phyloP scores from a whole-genome alignment of 2,113 vertebrate genomes.

The Columba livia region DNA sequence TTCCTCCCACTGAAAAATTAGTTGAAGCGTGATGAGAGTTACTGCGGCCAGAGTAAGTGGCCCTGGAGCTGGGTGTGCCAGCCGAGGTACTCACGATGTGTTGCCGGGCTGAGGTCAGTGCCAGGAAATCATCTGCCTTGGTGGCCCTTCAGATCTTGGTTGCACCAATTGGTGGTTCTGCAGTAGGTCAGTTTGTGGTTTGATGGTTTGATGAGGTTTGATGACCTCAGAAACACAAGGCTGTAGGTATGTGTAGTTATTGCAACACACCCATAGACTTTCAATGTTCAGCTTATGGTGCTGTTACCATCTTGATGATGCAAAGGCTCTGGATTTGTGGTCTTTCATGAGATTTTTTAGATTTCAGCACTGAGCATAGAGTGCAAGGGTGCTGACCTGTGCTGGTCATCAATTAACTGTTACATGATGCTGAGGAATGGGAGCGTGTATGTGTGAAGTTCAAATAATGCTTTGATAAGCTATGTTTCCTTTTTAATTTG shows the following conservation, averaged over 20 bases:
- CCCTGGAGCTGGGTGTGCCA: neutral
- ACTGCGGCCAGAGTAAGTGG: neutral
- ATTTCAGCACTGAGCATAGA: neutral
- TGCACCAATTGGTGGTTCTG: neutral
- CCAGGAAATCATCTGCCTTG: neutral
- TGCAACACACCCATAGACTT: neutral
- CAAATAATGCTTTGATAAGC: neutral
- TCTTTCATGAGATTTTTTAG: neutral
- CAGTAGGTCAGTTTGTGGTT: neutral
- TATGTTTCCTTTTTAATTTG: neutral
- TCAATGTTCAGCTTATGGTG: neutral
- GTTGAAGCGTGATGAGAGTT: neutral
- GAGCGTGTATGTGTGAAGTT: neutral
- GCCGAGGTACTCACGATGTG: neutral
- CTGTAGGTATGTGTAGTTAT: neutral
- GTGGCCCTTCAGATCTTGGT: neutral
- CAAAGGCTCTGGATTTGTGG: neutral
- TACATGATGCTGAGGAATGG: too few species aligned
- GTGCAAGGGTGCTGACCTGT: neutral
- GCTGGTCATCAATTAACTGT: too few species aligned
- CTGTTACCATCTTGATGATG: neutral
- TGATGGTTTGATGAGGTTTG: neutral
- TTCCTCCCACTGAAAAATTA: neutral
- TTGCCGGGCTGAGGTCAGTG: neutral
- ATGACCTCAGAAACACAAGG: neutral